A percentile compares a stretch with the other conserved stretches of the same genome.
Conservation (phyloP, 2,797 vertebrate genomes). For the Chloroceryle inda region DNA sequence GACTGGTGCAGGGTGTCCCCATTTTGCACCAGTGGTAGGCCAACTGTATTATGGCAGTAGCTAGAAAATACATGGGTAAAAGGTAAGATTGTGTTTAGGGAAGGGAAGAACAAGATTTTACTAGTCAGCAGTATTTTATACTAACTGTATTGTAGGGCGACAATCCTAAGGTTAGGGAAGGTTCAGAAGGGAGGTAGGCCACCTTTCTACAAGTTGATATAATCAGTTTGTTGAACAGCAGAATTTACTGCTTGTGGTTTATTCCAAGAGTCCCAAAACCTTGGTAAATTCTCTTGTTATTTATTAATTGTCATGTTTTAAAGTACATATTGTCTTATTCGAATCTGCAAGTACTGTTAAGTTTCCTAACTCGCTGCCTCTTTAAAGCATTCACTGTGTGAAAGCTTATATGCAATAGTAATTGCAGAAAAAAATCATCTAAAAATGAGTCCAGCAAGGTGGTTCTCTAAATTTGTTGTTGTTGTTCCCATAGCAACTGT, state of each 20-base stretch:
- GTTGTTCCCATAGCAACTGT: background rate
- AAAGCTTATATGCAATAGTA: background rate
- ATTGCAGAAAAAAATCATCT: background rate
- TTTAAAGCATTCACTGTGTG: background rate
- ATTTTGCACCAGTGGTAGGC: background rate
- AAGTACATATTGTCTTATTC: background rate
- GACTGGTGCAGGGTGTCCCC: background rate
- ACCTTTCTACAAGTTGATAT: slow-evolving; percentile 9
- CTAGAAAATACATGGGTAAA: background rate
- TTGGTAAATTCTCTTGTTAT: background rate
- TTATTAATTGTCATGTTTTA: background rate
- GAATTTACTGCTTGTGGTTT: background rate
- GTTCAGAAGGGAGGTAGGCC: background rate
- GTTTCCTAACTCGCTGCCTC: slow-evolving; percentile 4
- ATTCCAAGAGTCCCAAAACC: background rate
- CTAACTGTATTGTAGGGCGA: slow-evolving; percentile 10
- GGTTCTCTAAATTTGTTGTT: background rate
- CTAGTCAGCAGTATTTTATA: background rate
- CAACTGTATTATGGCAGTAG: slow-evolving; percentile 3
- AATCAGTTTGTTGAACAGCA: background rate
- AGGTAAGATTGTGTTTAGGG: background rate
- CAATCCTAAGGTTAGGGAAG: slow-evolving; percentile 40
- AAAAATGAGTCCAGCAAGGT: background rate
- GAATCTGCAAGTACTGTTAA: background rate
- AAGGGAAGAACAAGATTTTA: background rate